A percentile compares a stretch with the other conserved stretches of the same genome.
Evolutionary conservation across 92 coral and sea anemone species (phyloP).

Genomic region (Zoanthus sansibaricus): DNA sequence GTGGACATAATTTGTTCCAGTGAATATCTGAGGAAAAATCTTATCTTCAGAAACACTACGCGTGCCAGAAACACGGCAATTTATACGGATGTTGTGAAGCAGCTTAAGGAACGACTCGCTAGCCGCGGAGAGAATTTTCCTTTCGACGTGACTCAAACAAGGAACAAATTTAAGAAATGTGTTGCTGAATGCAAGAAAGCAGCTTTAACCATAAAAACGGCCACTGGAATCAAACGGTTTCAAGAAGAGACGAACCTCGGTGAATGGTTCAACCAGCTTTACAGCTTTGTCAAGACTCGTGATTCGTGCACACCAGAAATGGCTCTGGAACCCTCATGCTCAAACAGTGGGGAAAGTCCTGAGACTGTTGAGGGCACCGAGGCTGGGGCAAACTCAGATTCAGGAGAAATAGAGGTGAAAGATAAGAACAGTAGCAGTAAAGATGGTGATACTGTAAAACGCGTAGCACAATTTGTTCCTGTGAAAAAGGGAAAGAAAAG

Average conservation of each 20-base stretch:
- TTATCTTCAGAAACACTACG: slow-evolving; percentile 55
- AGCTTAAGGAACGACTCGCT: slow-evolving; percentile 48
- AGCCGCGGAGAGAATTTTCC: slow-evolving; percentile 45
- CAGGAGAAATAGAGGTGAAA: slow-evolving; percentile 39
- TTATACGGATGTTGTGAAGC: slow-evolving; percentile 61
- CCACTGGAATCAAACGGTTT: slow-evolving; percentile 56
- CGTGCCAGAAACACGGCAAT: slow-evolving; percentile 58
- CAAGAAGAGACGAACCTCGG: slow-evolving; percentile 35
- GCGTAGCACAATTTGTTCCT: slow-evolving; percentile 47
- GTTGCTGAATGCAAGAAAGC: slow-evolving; percentile 66
- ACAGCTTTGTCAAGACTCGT: slow-evolving; percentile 61
- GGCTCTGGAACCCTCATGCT: slow-evolving; percentile 67
- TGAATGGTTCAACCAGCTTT: slow-evolving; percentile 58
- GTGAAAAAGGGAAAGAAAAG: slow-evolving; percentile 30
- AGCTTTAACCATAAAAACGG: slow-evolving; percentile 57
- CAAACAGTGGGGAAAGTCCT: slow-evolving; percentile 41
- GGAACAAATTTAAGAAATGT: slow-evolving; percentile 66
- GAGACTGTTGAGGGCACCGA: slow-evolving; percentile 41
- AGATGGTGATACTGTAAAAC: slow-evolving; percentile 32
- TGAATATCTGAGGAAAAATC: slow-evolving; percentile 51
- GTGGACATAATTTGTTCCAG: slow-evolving; percentile 60
- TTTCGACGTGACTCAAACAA: slow-evolving; percentile 43
- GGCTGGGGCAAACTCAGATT: slow-evolving; percentile 41
- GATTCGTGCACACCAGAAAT: slow-evolving; percentile 58
- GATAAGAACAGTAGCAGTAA: slow-evolving; percentile 27